Percentiles rank a stretch among this genome's conserved stretches.
Evolutionary conservation across 2,797 vertebrate species (phyloP).

Genomic region (Rhinatrema bivittatum): DNA sequence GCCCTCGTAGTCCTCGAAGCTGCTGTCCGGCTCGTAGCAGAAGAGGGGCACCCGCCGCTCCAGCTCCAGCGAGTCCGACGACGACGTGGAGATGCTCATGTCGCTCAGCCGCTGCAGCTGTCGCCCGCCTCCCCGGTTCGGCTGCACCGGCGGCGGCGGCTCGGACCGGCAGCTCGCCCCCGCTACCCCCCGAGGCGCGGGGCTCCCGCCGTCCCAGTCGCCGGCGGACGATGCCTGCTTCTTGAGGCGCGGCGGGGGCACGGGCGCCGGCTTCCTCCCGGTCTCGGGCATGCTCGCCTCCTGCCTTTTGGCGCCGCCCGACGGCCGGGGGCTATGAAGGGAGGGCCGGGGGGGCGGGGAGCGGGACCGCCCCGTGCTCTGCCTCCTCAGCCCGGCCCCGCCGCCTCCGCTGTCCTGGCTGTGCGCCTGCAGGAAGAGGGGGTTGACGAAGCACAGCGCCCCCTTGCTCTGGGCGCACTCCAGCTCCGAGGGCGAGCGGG

Average conservation of each 20-base stretch:
- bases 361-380: conserved; percentile 61
- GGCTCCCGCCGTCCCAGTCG: background rate
- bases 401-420: conserved; percentile 60
- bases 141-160: conserved; percentile 38
- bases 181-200: too few species aligned
- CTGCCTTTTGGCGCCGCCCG: conserved; percentile 54
- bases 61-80: conserved; percentile 88
- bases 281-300: conserved; percentile 62
- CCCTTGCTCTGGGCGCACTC: conserved; percentile 77
- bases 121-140: too few species aligned
- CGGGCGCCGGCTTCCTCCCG: conserved; percentile 57
- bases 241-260: conserved; percentile 77
- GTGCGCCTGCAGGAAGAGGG: conserved; percentile 85
- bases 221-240: conserved; percentile 53
- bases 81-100: conserved; percentile 94
- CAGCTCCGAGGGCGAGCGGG: conserved; percentile 65
- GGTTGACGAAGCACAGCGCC: conserved; percentile 89
- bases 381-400: conserved; percentile 54
- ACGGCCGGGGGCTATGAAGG: conserved; percentile 48
- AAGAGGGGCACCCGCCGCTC: conserved; percentile 74
- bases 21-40: conserved; percentile 67
- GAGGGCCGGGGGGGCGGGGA: conserved; percentile 79
- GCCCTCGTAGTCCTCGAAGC: conserved; percentile 80
- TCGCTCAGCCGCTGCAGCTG: conserved; percentile 88
- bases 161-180: conserved; percentile 16